Evolutionary conservation across 2,797 vertebrate species (phyloP).

Genomic region (Craterocephalus amniculus): DNA sequence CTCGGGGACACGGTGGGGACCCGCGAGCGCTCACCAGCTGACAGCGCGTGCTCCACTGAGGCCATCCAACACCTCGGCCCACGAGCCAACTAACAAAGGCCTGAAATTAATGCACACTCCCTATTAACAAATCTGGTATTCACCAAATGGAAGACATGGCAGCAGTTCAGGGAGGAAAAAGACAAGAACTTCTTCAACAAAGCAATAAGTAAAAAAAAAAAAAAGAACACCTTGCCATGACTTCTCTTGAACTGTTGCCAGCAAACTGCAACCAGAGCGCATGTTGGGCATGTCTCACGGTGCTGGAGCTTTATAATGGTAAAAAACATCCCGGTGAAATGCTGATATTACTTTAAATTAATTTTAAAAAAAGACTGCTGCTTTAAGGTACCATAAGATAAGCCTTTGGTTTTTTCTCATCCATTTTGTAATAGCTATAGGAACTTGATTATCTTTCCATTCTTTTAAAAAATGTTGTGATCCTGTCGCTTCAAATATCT

Average conservation of each 20-base stretch:
- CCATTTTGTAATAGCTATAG: neutral
- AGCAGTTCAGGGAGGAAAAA: constrained; percentile 22
- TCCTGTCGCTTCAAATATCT: neutral
- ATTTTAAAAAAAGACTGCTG: neutral
- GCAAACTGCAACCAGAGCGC: constrained; percentile 90
- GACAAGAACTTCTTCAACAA: neutral
- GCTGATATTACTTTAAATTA: constrained; percentile 11
- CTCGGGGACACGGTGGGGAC: constrained; percentile 89
- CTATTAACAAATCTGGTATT: constrained; percentile 59
- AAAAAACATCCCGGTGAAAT: constrained; percentile 25
- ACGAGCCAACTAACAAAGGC: constrained; percentile 84
- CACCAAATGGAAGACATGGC: constrained; percentile 47
- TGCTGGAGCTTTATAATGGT: constrained; percentile 39
- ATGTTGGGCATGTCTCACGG: constrained; percentile 74
- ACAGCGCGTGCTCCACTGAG: constrained; percentile 93
- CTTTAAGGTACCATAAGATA: neutral
- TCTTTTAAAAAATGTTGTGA: neutral
- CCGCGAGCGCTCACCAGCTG: constrained; percentile 98
- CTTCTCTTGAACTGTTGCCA: constrained; percentile 8
- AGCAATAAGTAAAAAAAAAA: neutral
- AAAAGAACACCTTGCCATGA: neutral
- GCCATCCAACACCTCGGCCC: constrained; percentile 89
- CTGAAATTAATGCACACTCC: constrained; percentile 87
- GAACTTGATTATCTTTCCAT: neutral
- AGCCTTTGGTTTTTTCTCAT: neutral